These are phyloP conservation scores for Glyphotaelius pellucidus DNA, from an alignment of 2,888 invertebrate genomes.

Conservation along the genomic window DNA sequence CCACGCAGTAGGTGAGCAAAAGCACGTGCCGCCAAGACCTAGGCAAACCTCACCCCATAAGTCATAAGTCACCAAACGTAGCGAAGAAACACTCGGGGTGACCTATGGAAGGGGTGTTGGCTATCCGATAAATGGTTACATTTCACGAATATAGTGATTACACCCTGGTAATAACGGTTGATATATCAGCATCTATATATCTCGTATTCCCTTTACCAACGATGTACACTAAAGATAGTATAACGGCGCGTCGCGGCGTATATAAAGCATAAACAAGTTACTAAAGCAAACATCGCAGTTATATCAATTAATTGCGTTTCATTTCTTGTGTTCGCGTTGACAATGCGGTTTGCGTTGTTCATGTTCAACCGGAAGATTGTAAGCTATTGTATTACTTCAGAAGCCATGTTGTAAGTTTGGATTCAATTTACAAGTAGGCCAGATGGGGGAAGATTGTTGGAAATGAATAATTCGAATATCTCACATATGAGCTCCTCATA, in stretches of 20 bases:
- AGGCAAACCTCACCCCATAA: too few species aligned
- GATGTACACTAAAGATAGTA: too few species aligned
- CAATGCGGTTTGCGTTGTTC: conserved; percentile 9
- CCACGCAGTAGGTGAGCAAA: too few species aligned
- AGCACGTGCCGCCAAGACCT: too few species aligned
- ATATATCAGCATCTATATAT: not conserved
- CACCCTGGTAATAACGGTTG: too few species aligned
- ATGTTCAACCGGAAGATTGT: conserved; percentile 13
- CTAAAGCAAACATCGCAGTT: not conserved
- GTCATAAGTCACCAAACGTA: too few species aligned
- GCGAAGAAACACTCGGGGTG: too few species aligned
- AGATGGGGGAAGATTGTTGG: not conserved
- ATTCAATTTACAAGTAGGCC: conserved; percentile 2
- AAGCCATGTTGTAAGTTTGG: not conserved
- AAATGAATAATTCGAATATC: not conserved
- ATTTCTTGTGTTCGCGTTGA: conserved; percentile 4
- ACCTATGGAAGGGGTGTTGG: too few species aligned
- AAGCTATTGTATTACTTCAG: not conserved
- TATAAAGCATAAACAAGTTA: too few species aligned
- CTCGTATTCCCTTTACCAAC: not conserved
- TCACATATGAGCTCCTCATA: not conserved
- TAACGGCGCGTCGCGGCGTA: too few species aligned
- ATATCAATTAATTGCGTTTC: conserved; percentile 15
- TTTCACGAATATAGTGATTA: too few species aligned
- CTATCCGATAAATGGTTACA: too few species aligned